Evolutionary conservation across 1,140 invertebrate species (phyloP).

Genomic region (Pogonomyrmex barbatus): DNA sequence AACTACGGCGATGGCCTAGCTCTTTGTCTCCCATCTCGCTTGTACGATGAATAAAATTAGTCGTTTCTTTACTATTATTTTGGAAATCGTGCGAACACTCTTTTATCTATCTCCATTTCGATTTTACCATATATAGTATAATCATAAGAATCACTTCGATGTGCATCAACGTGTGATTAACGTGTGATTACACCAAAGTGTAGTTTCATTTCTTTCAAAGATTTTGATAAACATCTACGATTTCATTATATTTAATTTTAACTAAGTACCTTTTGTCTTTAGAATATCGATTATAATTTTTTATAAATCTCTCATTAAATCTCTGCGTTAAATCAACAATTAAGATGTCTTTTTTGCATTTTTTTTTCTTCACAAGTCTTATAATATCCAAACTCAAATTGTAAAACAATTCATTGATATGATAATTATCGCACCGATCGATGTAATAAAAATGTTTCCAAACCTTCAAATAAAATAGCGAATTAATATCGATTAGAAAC

Average conservation of each 20-base stretch:
- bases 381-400: background rate
- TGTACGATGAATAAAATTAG: conserved; percentile 24
- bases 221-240: background rate
- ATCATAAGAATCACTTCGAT: background rate
- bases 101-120: conserved; percentile 24
- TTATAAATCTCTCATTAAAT: background rate
- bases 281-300: background rate
- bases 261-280: background rate
- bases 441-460: background rate
- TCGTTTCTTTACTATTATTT: background rate
- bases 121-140: background rate
- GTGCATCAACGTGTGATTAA: background rate
- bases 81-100: background rate
- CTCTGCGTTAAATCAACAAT: background rate
- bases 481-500: background rate
- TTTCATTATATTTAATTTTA: background rate
- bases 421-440: background rate
- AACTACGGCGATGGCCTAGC: background rate
- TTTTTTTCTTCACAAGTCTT: background rate
- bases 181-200: background rate
- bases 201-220: background rate
- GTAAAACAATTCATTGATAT: background rate
- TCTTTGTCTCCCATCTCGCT: conserved; percentile 6
- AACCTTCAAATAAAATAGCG: background rate
- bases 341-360: too few relatives aligned